A percentile compares a stretch with the other conserved stretches of the same genome.
phyloP scores from a whole-genome alignment of 2,797 vertebrate genomes.

The Tragelaphus eurycerus region DNA sequence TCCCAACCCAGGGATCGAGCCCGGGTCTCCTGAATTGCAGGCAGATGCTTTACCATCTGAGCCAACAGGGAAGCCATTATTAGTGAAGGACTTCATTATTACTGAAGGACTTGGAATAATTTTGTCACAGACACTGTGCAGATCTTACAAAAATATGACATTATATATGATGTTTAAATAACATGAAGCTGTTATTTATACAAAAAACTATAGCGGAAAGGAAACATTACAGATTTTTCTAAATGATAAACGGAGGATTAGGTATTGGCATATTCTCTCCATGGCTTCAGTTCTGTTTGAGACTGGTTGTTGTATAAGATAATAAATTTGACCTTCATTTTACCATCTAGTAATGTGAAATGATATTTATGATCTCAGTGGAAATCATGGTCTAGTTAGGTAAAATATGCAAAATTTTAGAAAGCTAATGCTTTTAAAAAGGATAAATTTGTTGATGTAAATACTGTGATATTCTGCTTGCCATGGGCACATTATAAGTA shows the following conservation, averaged over 20 bases:
- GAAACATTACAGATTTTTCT: not conserved
- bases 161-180: not conserved
- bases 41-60: not conserved
- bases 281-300: not conserved
- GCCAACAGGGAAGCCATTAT: not conserved
- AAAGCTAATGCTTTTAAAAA: not conserved
- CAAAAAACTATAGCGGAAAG: not conserved
- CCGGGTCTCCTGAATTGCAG: not conserved
- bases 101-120: not conserved
- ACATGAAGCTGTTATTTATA: not conserved
- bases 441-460: not conserved
- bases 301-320: not conserved
- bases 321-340: conserved; percentile 30
- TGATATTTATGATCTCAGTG: not conserved
- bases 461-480: not conserved
- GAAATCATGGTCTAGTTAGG: not conserved
- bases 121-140: not conserved
- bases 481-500: not conserved
- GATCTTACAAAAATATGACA: not conserved
- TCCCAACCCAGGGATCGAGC: too few relatives aligned
- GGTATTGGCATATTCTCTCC: not conserved
- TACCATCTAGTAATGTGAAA: not conserved
- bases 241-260: not conserved
- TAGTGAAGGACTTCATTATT: not conserved
- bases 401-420: not conserved